These are phyloP conservation scores for Trissolcus basalis DNA, from an alignment of 1,140 invertebrate genomes.

Conservation along the genomic window DNA sequence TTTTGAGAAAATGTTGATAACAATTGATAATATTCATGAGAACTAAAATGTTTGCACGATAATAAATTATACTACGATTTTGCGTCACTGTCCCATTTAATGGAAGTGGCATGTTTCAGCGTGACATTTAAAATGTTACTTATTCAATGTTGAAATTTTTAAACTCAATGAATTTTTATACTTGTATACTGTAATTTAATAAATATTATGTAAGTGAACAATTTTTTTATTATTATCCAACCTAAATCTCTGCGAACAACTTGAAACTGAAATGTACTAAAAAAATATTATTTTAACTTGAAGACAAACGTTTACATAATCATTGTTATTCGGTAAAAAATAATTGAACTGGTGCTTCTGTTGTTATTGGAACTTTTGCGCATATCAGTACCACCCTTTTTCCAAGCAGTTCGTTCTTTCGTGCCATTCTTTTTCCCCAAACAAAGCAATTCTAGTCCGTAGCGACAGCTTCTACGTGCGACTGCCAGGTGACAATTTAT, in stretches of 20 bases:
- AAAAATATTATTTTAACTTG: background rate
- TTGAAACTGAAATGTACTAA: too few relatives aligned
- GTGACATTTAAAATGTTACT: background rate
- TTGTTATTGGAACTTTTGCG: slow-evolving; percentile 50
- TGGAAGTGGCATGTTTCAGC: too few relatives aligned
- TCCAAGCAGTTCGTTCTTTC: slow-evolving; percentile 51
- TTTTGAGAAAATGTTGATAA: too few relatives aligned
- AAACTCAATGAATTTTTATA: background rate
- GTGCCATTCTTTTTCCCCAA: slow-evolving; percentile 68
- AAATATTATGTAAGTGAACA: too few relatives aligned
- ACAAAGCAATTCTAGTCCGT: slow-evolving; percentile 72
- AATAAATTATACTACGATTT: too few relatives aligned
- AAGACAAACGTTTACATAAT: slow-evolving; percentile 18
- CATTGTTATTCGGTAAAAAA: slow-evolving; percentile 30
- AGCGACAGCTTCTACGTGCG: slow-evolving; percentile 68
- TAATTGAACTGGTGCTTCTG: slow-evolving; percentile 18
- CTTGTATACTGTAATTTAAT: too few relatives aligned
- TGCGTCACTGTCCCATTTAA: too few relatives aligned
- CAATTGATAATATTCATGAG: too few relatives aligned
- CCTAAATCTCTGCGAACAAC: too few relatives aligned
- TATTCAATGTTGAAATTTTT: background rate
- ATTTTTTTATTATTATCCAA: too few relatives aligned
- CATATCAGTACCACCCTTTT: slow-evolving; percentile 48
- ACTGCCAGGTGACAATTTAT: slow-evolving; percentile 74
- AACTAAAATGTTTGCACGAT: too few relatives aligned